These are phyloP conservation scores for Electrona antarctica DNA, from an alignment of 2,113 vertebrate genomes.

Conservation along the genomic window DNA sequence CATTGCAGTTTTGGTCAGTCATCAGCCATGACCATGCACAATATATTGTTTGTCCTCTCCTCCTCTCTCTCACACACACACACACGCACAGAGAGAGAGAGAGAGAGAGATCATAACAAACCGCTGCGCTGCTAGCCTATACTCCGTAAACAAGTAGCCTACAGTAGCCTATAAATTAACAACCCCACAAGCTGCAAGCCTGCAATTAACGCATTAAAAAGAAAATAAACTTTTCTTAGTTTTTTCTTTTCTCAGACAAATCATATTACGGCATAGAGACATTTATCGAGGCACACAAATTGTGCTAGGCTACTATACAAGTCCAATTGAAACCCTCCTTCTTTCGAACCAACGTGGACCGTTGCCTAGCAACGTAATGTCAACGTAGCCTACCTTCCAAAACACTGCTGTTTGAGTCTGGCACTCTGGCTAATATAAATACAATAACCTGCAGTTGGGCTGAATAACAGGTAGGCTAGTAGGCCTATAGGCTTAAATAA, in stretches of 20 bases:
- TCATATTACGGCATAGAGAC: not conserved
- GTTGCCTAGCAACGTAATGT: conserved; percentile 60
- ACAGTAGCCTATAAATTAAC: not conserved
- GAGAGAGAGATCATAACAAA: too few species aligned
- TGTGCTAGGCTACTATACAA: not conserved
- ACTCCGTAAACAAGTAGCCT: not conserved
- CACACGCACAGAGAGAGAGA: too few species aligned
- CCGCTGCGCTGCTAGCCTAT: not conserved
- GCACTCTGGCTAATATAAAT: not conserved
- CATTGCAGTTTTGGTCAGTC: too few species aligned
- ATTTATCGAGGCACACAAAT: not conserved
- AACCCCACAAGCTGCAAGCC: not conserved
- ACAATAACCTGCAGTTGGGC: not conserved
- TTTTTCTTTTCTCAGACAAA: not conserved
- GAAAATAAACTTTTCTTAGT: too few species aligned
- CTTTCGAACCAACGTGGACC: not conserved
- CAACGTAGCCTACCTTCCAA: conserved; percentile 29
- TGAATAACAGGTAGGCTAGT: conserved; percentile 12
- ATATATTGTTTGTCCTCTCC: too few species aligned
- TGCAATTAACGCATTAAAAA: too few species aligned
- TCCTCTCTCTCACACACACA: too few species aligned
- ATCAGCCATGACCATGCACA: too few species aligned
- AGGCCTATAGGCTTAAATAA: too few species aligned
- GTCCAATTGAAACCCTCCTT: not conserved
- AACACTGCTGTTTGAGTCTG: conserved; percentile 23